These are phyloP conservation scores for Orestias chungarensis DNA, from an alignment of 2,797 vertebrate genomes.

Conservation along the genomic window DNA sequence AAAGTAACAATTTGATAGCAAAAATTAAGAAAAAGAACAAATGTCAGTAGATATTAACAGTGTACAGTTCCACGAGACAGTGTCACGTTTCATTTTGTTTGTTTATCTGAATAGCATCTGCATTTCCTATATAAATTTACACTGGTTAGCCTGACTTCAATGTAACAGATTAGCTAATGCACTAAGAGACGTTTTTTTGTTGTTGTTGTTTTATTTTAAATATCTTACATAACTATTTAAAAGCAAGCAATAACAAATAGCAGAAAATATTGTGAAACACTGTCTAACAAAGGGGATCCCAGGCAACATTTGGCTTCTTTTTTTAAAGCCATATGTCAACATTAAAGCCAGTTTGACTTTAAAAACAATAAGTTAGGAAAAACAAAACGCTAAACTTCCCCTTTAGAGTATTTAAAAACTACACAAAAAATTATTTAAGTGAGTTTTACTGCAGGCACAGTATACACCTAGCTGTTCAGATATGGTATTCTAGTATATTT, in stretches of 20 bases:
- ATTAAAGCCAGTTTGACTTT: not conserved
- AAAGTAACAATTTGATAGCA: too few species aligned
- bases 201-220: too few species aligned
- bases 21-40: too few species aligned
- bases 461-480: not conserved
- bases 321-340: not conserved
- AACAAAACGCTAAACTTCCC: not conserved
- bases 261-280: not conserved
- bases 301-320: not conserved
- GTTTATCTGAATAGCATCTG: not conserved
- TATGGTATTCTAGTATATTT: not conserved
- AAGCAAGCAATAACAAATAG: not conserved
- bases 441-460: not conserved
- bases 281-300: not conserved
- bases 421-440: not conserved
- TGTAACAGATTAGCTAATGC: too few species aligned
- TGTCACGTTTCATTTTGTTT: not conserved
- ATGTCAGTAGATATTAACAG: not conserved
- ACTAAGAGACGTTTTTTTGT: too few species aligned
- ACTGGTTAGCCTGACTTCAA: not conserved
- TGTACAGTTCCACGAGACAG: not conserved
- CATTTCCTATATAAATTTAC: not conserved
- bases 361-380: not conserved
- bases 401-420: not conserved
- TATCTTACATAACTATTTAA: not conserved